phyloP scores from a whole-genome alignment of 1,140 invertebrate genomes.

The Dinothrombium tinctorium region DNA sequence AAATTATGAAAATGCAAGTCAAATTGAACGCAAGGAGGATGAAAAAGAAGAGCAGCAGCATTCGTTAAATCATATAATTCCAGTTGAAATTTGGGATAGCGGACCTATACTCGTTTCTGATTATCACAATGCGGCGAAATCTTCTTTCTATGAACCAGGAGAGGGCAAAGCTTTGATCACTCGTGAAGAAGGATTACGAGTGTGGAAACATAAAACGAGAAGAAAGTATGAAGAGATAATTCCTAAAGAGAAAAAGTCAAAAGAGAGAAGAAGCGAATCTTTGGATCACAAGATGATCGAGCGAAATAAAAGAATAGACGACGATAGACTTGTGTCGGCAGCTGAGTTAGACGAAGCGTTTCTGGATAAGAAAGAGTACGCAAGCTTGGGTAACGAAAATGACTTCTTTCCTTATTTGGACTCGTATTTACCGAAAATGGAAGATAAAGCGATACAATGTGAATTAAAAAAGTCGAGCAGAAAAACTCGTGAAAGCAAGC shows the following conservation, averaged over 20 bases:
- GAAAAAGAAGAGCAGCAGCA: too few relatives aligned
- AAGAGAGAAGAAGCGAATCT: neutral
- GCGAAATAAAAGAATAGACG: too few relatives aligned
- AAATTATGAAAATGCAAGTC: too few relatives aligned
- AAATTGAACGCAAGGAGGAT: neutral
- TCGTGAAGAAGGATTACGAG: neutral
- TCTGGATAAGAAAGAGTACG: neutral
- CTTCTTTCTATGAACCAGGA: neutral
- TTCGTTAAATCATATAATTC: neutral
- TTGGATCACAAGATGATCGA: slow-evolving; percentile 6
- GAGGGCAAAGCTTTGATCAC: neutral
- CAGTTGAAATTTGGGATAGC: slow-evolving; percentile 1
- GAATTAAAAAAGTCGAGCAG: neutral
- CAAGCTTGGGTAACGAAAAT: neutral
- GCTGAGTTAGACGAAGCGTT: neutral
- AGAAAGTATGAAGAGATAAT: slow-evolving; percentile 2
- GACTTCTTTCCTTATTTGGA: neutral
- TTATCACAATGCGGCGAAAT: neutral
- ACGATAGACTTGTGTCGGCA: neutral
- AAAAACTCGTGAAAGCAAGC: neutral
- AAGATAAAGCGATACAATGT: slow-evolving; percentile 3
- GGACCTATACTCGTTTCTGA: slow-evolving; percentile 1
- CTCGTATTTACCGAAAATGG: neutral
- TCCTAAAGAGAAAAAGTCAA: neutral
- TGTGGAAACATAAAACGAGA: slow-evolving; percentile 4